A percentile compares a stretch with the other conserved stretches of the same genome.
phyloP scores from a whole-genome alignment of 2,888 invertebrate species.

The Microplitis deprimator region DNA sequence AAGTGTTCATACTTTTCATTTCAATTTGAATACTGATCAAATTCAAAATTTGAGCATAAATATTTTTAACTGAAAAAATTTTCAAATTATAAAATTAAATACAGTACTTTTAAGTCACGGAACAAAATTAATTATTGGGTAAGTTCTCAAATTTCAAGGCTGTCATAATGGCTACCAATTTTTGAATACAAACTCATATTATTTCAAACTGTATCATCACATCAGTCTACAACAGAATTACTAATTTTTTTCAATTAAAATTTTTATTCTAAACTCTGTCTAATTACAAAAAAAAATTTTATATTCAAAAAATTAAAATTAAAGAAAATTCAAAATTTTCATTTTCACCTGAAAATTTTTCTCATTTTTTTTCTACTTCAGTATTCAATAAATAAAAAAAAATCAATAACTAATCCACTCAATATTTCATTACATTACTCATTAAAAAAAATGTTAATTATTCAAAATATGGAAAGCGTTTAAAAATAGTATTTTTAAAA shows the following conservation, averaged over 20 bases:
- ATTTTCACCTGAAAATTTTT: no score
- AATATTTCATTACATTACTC: no score
- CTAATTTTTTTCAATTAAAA: no score
- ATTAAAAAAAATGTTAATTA: neutral
- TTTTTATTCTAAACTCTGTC: no score
- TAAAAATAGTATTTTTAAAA: neutral
- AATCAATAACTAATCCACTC: no score
- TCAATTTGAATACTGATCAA: neutral
- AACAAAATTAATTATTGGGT: neutral
- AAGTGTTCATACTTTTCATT: neutral
- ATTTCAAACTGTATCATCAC: no score
- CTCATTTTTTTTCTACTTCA: no score
- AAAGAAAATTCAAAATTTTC: no score
- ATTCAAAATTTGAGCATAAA: neutral
- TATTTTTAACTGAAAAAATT: neutral
- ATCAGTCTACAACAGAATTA: no score
- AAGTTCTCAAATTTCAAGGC: neutral
- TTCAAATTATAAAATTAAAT: neutral
- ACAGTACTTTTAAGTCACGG: neutral
- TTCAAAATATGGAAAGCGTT: neutral
- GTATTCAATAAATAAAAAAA: no score
- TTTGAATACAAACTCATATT: neutral
- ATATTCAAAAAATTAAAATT: no score
- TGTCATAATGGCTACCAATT: neutral
- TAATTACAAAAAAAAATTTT: no score